Conservation (phyloP, 2,113 vertebrate species). For the Trichomycterus rosablanca region DNA sequence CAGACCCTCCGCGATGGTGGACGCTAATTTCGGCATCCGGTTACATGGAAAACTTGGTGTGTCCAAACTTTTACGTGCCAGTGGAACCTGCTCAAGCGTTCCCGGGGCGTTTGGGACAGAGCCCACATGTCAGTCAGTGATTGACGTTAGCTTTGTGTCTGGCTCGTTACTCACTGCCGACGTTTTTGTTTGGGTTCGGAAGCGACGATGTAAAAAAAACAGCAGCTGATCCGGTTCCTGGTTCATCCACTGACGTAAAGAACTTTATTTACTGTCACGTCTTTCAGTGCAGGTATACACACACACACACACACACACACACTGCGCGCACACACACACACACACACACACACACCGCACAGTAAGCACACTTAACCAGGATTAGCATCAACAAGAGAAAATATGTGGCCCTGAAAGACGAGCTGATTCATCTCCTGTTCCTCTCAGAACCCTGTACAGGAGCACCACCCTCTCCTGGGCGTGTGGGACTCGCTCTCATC, state of each 20-base stretch:
- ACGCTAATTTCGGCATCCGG: no score
- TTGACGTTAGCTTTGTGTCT: no score
- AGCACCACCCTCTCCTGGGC: no score
- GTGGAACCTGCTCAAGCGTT: neutral
- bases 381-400: no score
- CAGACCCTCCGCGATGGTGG: neutral
- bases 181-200: no score
- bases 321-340: neutral
- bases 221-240: neutral
- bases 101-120: neutral
- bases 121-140: neutral
- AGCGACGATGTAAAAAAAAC: neutral
- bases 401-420: no score
- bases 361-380: constrained; percentile 9
- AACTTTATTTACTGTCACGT: neutral
- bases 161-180: no score
- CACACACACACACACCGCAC: constrained; percentile 1
- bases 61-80: neutral
- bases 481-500: neutral
- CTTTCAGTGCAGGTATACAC: neutral
- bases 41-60: neutral
- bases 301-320: constrained; percentile 5
- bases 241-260: neutral
- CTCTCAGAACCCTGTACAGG: no score
- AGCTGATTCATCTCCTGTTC: no score